Conservation (phyloP, 2,113 vertebrate genomes). For the Cygnus buccinator region DNA sequence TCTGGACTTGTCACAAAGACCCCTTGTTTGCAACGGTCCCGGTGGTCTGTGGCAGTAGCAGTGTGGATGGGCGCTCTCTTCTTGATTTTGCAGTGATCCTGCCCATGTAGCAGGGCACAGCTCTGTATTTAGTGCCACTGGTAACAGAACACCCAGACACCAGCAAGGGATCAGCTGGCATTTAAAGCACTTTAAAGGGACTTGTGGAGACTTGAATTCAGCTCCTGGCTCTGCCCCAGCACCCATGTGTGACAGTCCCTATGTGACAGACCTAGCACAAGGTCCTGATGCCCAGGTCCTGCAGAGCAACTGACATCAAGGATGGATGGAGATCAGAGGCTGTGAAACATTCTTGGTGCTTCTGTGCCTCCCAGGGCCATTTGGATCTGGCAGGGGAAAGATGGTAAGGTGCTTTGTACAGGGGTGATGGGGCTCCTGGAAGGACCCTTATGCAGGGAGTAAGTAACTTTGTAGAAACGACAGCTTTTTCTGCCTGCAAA, state of each 20-base stretch:
- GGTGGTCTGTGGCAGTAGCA: not conserved
- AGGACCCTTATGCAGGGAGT: not conserved
- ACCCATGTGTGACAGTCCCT: rapidly evolving
- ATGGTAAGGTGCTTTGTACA: not conserved
- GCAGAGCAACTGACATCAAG: not conserved
- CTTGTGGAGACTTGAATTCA: not conserved
- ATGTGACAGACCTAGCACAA: not conserved
- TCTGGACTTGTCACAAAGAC: not conserved
- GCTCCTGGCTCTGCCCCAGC: not conserved
- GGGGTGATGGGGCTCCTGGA: not conserved
- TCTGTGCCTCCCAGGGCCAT: not conserved
- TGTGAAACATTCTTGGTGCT: not conserved
- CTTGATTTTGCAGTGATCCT: not conserved
- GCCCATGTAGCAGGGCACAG: not conserved
- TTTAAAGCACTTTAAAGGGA: not conserved
- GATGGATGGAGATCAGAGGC: not conserved
- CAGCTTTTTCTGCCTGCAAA: not conserved
- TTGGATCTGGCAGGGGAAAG: not conserved
- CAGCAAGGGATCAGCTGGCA: not conserved
- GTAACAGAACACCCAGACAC: not conserved
- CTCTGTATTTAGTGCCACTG: rapidly evolving
- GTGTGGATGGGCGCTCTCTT: not conserved
- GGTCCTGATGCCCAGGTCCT: not conserved
- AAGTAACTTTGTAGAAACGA: not conserved
- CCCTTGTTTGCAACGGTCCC: not conserved